Conservation (phyloP, 2,113 vertebrate genomes). For the Microcebus murinus region DNA sequence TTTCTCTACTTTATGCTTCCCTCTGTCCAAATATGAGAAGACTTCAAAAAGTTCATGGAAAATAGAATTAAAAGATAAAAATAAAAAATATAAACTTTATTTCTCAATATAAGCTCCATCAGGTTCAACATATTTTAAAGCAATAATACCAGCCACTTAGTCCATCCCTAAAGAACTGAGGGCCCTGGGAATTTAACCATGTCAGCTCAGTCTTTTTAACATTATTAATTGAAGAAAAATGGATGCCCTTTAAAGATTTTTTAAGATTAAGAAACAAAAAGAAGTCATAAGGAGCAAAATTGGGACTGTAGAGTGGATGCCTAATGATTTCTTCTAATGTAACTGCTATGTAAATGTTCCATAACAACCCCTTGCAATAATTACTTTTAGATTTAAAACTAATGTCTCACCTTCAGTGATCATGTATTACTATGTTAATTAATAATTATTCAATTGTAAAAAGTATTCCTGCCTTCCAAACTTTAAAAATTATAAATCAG, state of each 20-base stretch:
- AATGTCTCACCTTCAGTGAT: background rate
- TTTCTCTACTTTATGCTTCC: background rate
- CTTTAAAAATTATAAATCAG: background rate
- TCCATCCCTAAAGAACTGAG: background rate
- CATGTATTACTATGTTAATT: slow-evolving; percentile 5
- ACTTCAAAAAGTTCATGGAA: background rate
- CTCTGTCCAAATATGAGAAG: background rate
- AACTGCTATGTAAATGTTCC: background rate
- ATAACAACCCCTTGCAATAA: background rate
- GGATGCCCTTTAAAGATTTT: background rate
- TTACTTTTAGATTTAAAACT: slow-evolving; percentile 38
- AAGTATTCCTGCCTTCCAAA: background rate
- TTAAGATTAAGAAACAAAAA: background rate
- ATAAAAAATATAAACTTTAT: background rate
- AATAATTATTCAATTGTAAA: slow-evolving; percentile 24
- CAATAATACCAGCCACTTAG: background rate
- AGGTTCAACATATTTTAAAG: background rate
- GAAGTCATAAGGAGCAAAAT: background rate
- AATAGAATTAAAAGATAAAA: background rate
- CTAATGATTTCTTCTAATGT: background rate
- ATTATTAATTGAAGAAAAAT: background rate
- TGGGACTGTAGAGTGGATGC: background rate
- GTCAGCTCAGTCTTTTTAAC: background rate
- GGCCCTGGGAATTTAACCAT: background rate
- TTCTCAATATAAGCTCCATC: background rate